phyloP scores from a whole-genome alignment of 1,140 invertebrate genomes.

The Ceratosolen solmsi region DNA sequence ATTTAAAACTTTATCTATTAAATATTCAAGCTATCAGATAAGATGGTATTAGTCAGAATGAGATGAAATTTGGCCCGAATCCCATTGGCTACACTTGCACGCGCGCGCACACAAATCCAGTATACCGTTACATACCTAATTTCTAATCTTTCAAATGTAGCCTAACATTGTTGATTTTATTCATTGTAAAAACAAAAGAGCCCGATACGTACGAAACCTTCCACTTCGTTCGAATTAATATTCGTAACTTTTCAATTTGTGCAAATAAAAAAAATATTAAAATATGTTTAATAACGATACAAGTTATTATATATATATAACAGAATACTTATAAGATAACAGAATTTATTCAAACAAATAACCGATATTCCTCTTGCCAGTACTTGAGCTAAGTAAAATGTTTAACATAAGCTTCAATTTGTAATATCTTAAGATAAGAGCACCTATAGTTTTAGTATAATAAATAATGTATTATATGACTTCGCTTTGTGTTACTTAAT shows the following conservation, averaged over 20 bases:
- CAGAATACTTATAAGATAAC: neutral
- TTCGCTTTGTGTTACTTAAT: neutral
- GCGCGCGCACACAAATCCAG: neutral
- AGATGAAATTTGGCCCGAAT: neutral
- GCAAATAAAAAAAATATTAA: neutral
- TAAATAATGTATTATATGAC: neutral
- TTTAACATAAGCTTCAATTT: neutral
- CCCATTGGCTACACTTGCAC: too few species aligned
- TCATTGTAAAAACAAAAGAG: neutral
- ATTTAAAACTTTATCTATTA: neutral
- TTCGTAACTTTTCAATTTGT: too few species aligned
- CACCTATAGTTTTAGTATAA: neutral
- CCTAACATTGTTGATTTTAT: neutral
- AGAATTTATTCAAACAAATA: neutral
- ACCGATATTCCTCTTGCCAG: neutral
- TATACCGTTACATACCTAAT: slow-evolving; percentile 8
- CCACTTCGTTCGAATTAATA: too few species aligned
- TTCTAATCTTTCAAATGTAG: neutral
- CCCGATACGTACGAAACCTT: neutral
- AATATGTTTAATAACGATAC: too few species aligned
- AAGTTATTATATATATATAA: too few species aligned
- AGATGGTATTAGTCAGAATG: too few species aligned
- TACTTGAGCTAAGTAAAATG: neutral
- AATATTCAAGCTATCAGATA: too few species aligned
- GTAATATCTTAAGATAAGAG: neutral